phyloP scores from a whole-genome alignment of 30 jellyfish, hydroid and myxozoan genomes.

The Cassiopea andromeda region DNA sequence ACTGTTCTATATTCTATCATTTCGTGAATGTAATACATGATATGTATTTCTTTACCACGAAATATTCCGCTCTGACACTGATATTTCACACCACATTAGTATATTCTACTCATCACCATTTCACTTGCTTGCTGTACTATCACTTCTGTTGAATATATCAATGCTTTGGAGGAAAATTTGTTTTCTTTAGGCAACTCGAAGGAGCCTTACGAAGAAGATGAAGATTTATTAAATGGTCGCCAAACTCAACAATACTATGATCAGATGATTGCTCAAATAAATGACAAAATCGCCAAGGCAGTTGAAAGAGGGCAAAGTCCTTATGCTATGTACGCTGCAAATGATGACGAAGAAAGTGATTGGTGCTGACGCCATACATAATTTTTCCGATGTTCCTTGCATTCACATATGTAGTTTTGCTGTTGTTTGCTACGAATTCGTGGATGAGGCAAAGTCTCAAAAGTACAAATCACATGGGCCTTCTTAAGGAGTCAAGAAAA shows the following conservation, averaged over 20 bases:
- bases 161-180: no score
- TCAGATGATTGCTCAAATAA: slow-evolving; percentile 95
- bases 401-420: neutral
- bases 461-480: neutral
- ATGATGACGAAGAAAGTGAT: slow-evolving; percentile 94
- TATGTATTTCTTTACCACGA: no score
- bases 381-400: slow-evolving; percentile 2
- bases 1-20: no score
- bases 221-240: slow-evolving; percentile 83
- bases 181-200: slow-evolving; percentile 52
- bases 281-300: slow-evolving; percentile 93
- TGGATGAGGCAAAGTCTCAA: neutral
- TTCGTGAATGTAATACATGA: no score
- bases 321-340: slow-evolving; percentile 76
- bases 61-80: no score
- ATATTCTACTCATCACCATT: no score
- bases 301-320: slow-evolving; percentile 88
- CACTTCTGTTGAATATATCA: no score
- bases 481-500: neutral
- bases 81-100: no score
- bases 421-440: neutral
- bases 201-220: slow-evolving; percentile 60
- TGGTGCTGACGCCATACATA: slow-evolving; percentile 82
- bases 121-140: no score
- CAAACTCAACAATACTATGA: slow-evolving; percentile 98